phyloP scores from a whole-genome alignment of 2,113 vertebrate genomes.

The Scortum barcoo region DNA sequence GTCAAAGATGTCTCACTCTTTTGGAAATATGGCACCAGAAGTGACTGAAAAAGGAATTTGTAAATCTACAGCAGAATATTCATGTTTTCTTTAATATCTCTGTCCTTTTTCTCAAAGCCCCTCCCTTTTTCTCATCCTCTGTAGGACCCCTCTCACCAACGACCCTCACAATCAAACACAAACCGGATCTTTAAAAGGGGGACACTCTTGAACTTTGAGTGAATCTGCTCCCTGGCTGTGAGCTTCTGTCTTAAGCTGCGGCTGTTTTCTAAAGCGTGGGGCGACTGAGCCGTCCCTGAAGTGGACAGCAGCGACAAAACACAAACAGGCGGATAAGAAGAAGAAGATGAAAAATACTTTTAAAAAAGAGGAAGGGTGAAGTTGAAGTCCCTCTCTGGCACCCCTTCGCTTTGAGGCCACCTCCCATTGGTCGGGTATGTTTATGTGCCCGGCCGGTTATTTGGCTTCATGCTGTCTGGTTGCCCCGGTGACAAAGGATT shows the following conservation, averaged over 20 bases:
- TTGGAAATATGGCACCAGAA: not conserved
- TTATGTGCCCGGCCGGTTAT: constrained; percentile 8
- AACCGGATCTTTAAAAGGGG: not conserved
- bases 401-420: not conserved
- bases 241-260: constrained; percentile 3
- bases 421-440: constrained; percentile 38
- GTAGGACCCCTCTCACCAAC: not conserved
- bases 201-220: not conserved
- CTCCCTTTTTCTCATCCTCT: not conserved
- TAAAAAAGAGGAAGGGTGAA: constrained; percentile 2
- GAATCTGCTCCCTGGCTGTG: not conserved
- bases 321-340: not conserved
- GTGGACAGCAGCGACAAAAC: constrained; percentile 30
- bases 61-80: not conserved
- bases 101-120: not conserved
- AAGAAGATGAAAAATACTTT: not conserved
- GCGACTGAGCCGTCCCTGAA: constrained; percentile 1
- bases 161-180: not conserved
- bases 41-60: not conserved
- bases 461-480: constrained; percentile 33
- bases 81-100: not conserved
- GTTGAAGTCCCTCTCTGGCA: not conserved
- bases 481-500: constrained; percentile 56
- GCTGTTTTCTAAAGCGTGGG: constrained; percentile 4
- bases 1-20: not conserved